Evolutionary conservation across 2,888 invertebrate genomes (phyloP).

Genomic region (Taphrorychus bicolor): DNA sequence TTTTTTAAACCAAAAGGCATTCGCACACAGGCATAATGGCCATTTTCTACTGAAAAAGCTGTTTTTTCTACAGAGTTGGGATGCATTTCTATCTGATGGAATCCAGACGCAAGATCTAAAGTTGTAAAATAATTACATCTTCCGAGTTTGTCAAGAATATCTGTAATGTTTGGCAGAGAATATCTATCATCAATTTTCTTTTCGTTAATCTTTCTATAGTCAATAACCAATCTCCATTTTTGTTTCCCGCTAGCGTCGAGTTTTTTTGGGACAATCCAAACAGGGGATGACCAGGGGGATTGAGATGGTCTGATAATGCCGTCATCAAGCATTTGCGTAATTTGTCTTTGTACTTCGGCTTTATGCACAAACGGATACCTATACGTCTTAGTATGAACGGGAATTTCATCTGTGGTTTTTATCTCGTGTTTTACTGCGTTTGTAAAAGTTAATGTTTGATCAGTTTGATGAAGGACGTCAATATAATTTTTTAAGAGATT

Average conservation of each 20-base stretch:
- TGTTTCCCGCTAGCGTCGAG: conserved; percentile 29
- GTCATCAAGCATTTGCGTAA: conserved; percentile 21
- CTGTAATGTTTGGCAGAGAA: conserved; percentile 40
- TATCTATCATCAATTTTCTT: conserved; percentile 46
- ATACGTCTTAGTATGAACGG: conserved; percentile 2
- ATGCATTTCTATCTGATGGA: conserved; percentile 6
- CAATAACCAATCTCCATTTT: conserved; percentile 42
- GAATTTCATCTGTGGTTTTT: conserved; percentile 5
- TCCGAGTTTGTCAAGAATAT: conserved; percentile 42
- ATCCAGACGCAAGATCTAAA: conserved; percentile 33
- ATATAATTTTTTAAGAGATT: too few species aligned
- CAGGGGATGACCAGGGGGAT: conserved; percentile 39
- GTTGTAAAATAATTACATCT: conserved; percentile 41
- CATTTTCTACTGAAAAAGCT: neutral
- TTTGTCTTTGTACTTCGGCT: conserved; percentile 9
- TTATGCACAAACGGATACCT: conserved; percentile 10
- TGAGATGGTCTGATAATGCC: conserved; percentile 40
- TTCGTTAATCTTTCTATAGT: conserved; percentile 36
- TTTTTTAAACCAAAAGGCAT: conserved; percentile 6
- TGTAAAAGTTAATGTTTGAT: conserved; percentile 8
- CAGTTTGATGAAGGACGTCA: too few species aligned
- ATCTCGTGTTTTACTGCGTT: conserved; percentile 9
- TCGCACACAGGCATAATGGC: neutral
- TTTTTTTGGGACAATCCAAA: conserved; percentile 45
- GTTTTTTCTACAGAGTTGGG: neutral